A percentile compares a stretch with the other conserved stretches of the same genome.
These are phyloP conservation scores for Cyphomyrus discorhynchus DNA, from an alignment of 2,113 vertebrate genomes.

Conservation along the genomic window DNA sequence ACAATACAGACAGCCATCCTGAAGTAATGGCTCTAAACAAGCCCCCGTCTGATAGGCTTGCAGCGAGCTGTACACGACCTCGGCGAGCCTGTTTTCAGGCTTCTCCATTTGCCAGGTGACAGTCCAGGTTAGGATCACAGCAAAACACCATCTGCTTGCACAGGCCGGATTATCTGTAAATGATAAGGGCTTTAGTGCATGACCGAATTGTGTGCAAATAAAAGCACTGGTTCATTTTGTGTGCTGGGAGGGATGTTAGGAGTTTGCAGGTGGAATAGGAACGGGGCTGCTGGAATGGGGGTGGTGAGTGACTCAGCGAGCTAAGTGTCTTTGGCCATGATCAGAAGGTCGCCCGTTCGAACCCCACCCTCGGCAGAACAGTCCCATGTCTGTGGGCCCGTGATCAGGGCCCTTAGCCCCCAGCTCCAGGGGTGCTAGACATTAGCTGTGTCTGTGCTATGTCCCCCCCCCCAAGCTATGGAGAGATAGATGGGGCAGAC, in stretches of 20 bases:
- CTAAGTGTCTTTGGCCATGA: background rate
- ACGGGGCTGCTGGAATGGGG: background rate
- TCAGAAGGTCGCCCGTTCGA: background rate
- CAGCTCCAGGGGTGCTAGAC: background rate
- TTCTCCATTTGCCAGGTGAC: background rate
- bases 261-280: background rate
- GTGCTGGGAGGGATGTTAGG: background rate
- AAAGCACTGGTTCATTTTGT: background rate
- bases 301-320: background rate
- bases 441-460: background rate
- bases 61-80: background rate
- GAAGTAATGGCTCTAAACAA: slow-evolving; percentile 1
- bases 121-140: background rate
- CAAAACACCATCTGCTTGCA: background rate
- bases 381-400: background rate
- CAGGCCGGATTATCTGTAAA: background rate
- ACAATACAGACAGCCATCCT: background rate
- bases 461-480: background rate
- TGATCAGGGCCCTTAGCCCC: background rate
- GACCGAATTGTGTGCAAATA: background rate
- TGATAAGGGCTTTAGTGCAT: background rate
- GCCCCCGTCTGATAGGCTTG: background rate
- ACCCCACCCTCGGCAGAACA: background rate
- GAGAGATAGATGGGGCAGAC: background rate
- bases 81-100: background rate